phyloP scores from a whole-genome alignment of 2,888 invertebrate genomes.

The Pristionchus japonicus region DNA sequence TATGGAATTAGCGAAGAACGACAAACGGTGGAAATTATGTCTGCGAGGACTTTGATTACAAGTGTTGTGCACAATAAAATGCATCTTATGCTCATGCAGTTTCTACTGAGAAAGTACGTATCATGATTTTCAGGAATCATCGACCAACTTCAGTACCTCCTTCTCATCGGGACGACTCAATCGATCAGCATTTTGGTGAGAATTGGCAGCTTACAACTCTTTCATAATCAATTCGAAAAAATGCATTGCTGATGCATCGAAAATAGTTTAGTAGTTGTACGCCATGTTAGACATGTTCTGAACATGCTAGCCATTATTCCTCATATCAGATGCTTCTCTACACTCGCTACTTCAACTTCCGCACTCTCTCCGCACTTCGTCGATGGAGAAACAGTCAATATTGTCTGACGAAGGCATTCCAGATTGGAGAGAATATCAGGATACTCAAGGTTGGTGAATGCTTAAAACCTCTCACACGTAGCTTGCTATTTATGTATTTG shows the following conservation, averaged over 20 bases:
- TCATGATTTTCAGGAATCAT: neutral
- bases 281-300: too few species aligned
- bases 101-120: too few species aligned
- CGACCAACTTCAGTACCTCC: neutral
- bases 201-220: too few species aligned
- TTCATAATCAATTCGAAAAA: too few species aligned
- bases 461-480: neutral
- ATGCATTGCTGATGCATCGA: too few species aligned
- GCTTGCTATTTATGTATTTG: neutral
- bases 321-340: neutral
- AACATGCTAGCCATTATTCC: neutral
- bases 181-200: neutral
- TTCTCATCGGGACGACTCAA: neutral
- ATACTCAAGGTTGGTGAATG: neutral
- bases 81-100: too few species aligned
- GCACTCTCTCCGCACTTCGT: neutral
- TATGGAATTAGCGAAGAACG: neutral
- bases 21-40: too few species aligned
- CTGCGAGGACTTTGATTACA: too few species aligned
- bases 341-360: neutral
- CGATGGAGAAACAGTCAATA: conserved; percentile 8
- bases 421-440: neutral
- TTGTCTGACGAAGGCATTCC: conserved; percentile 4
- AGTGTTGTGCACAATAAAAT: too few species aligned
- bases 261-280: too few species aligned